Conservation (phyloP, 2,797 vertebrate genomes). For the Etheostoma nigrum region DNA sequence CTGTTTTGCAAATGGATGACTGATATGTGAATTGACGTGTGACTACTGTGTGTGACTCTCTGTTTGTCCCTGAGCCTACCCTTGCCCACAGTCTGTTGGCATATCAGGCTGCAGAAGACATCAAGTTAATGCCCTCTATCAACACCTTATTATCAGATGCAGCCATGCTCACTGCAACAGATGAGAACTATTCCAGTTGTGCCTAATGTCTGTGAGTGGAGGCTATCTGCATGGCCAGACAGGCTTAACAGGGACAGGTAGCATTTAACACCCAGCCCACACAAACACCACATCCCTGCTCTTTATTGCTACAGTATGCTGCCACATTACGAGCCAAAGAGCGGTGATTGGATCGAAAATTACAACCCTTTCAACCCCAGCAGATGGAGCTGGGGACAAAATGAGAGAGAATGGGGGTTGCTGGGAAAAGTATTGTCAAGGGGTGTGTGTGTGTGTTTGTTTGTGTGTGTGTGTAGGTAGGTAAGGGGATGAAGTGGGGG, state of each 20-base stretch:
- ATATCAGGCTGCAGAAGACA: conserved; percentile 74
- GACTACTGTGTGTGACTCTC: conserved; percentile 57
- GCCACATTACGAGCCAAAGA: conserved; percentile 62
- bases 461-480: background rate
- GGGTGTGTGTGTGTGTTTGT: conserved; percentile 2
- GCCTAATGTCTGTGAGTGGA: conserved; percentile 61
- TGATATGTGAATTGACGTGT: conserved; percentile 66
- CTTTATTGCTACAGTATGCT: conserved; percentile 64
- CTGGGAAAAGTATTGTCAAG: conserved; percentile 23
- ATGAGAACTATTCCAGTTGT: conserved; percentile 73
- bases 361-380: conserved; percentile 70
- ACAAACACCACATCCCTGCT: conserved; percentile 65
- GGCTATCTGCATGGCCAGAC: conserved; percentile 78
- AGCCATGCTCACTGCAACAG: conserved; percentile 72
- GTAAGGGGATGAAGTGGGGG: background rate
- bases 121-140: conserved; percentile 78
- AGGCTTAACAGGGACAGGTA: conserved; percentile 77
- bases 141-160: conserved; percentile 81
- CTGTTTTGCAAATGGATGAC: conserved; percentile 55
- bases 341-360: conserved; percentile 68
- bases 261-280: conserved; percentile 72
- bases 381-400: conserved; percentile 60
- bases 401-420: conserved; percentile 4
- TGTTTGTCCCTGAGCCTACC: conserved; percentile 45
- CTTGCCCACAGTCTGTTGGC: conserved; percentile 68